These are phyloP conservation scores for Serinus canaria DNA, from an alignment of 2,113 vertebrate genomes.

Conservation along the genomic window DNA sequence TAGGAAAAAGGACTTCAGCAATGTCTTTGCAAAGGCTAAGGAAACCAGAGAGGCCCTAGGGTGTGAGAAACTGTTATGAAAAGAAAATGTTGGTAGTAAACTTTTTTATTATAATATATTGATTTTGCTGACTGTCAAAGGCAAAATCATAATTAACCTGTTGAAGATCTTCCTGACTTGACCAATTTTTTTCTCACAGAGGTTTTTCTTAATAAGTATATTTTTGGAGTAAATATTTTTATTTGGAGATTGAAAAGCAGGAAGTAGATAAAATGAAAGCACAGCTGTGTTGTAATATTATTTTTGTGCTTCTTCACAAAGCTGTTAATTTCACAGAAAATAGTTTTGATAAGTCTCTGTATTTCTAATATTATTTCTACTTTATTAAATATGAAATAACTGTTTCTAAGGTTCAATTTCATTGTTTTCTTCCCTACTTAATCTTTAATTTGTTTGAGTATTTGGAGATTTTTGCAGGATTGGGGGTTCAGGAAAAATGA, in stretches of 20 bases:
- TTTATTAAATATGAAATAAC: background rate
- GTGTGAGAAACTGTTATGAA: background rate
- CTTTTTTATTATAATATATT: background rate
- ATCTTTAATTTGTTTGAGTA: background rate
- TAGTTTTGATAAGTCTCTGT: background rate
- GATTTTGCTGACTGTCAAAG: background rate
- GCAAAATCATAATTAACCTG: background rate
- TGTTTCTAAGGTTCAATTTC: background rate
- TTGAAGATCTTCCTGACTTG: background rate
- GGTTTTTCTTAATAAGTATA: background rate
- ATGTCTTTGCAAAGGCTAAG: background rate
- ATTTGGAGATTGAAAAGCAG: background rate
- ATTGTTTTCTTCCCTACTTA: background rate
- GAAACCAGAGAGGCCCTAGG: background rate
- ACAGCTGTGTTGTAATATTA: background rate
- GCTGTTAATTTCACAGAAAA: slow-evolving; percentile 21
- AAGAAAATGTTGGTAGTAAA: background rate
- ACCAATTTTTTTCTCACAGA: background rate
- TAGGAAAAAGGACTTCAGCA: background rate
- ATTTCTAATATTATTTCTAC: background rate
- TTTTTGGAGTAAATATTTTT: background rate
- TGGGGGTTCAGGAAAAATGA: background rate
- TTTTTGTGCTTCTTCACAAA: background rate
- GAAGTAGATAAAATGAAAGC: background rate
- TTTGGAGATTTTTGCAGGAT: background rate